phyloP scores from a whole-genome alignment of 64 coral and sea anemone genomes.

The Dendronephthya gigantea region DNA sequence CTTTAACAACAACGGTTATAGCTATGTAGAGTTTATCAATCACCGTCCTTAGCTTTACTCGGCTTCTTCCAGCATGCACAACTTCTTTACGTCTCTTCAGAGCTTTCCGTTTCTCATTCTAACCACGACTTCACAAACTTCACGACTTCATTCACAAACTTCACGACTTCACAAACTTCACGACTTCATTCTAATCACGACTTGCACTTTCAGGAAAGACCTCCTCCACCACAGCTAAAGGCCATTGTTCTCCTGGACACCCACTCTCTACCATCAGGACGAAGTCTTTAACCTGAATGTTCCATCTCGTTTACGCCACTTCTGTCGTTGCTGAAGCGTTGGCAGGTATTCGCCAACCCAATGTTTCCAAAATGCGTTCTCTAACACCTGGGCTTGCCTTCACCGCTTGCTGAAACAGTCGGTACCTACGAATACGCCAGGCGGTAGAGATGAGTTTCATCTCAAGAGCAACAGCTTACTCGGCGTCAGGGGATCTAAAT shows the following conservation, averaged over 20 bases:
- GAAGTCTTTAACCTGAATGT: conserved; percentile 7
- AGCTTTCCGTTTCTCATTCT: background rate
- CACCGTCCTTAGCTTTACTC: too few species aligned
- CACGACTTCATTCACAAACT: too few species aligned
- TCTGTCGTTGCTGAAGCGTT: conserved; percentile 22
- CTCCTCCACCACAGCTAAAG: too few species aligned
- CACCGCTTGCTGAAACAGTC: conserved; percentile 1
- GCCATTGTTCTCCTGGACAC: conserved; percentile 24
- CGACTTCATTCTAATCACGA: too few species aligned
- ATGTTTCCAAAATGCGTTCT: conserved; percentile 8
- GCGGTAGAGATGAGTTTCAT: background rate
- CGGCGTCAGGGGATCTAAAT: conserved; percentile 1
- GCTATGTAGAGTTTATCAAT: too few species aligned
- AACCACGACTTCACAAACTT: conserved; percentile 22
- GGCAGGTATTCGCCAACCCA: conserved; percentile 44
- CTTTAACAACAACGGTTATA: too few species aligned
- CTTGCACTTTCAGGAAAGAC: conserved; percentile 25
- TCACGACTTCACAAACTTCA: too few species aligned
- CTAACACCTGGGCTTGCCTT: too few species aligned
- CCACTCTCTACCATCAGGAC: conserved; percentile 32
- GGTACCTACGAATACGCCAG: background rate
- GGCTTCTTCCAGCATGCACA: conserved; percentile 4
- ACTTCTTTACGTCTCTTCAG: conserved; percentile 22
- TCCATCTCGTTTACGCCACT: conserved; percentile 19
- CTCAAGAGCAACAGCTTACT: conserved; percentile 19